phyloP scores from a whole-genome alignment of 2,888 invertebrate genomes.

The Hipparchia semele region DNA sequence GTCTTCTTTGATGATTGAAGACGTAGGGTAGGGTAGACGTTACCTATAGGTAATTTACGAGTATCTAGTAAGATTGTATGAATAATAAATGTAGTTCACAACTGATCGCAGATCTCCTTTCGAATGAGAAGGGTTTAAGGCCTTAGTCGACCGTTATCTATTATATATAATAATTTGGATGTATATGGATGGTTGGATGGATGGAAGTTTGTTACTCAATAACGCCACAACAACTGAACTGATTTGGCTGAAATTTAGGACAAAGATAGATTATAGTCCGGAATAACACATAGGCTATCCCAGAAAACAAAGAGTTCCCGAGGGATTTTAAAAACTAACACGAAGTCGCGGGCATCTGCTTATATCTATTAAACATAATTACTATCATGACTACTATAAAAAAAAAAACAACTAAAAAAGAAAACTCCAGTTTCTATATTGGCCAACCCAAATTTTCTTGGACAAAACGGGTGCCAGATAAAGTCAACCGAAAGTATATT shows the following conservation, averaged over 20 bases:
- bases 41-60: background rate
- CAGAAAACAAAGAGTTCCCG: too few species aligned
- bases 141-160: too few species aligned
- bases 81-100: background rate
- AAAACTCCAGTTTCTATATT: constrained; percentile 63
- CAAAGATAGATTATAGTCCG: too few species aligned
- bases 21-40: background rate
- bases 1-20: constrained; percentile 15
- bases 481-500: constrained; percentile 70
- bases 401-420: background rate
- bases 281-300: too few species aligned
- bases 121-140: too few species aligned
- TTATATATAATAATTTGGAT: too few species aligned
- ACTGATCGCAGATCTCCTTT: background rate
- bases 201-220: too few species aligned
- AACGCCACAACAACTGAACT: too few species aligned
- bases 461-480: constrained; percentile 67
- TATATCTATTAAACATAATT: background rate
- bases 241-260: too few species aligned
- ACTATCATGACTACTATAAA: background rate
- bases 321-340: too few species aligned
- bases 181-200: too few species aligned
- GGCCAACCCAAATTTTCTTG: constrained; percentile 61
- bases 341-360: too few species aligned
- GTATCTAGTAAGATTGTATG: background rate